These are phyloP conservation scores for Abrostola triplasia DNA, from an alignment of 2,888 invertebrate genomes.

Conservation along the genomic window DNA sequence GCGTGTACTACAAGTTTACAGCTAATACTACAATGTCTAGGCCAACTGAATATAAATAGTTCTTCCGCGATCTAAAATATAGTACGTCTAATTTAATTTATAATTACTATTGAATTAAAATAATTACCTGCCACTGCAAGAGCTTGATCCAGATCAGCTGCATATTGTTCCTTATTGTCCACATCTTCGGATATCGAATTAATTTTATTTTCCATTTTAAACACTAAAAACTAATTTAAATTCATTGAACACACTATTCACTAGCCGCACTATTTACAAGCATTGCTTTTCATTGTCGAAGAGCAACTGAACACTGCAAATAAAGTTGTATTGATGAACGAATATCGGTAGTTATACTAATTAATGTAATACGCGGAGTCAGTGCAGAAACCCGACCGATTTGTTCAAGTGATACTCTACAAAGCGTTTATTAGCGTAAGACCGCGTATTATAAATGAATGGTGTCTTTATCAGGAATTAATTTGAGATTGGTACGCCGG, in stretches of 20 bases:
- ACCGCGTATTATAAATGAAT: constrained; percentile 29
- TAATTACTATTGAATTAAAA: not conserved
- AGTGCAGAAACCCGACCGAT: constrained; percentile 35
- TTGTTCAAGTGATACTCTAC: constrained; percentile 35
- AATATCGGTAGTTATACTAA: constrained; percentile 32
- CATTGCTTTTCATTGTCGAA: constrained; percentile 32
- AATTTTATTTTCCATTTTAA: constrained; percentile 62
- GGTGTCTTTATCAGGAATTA: constrained; percentile 49
- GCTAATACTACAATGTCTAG: not conserved
- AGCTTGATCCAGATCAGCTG: constrained; percentile 76
- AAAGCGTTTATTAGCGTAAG: constrained; percentile 20
- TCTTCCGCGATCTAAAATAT: not conserved
- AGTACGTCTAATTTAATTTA: not conserved
- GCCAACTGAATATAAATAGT: not conserved
- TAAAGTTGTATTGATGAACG: constrained; percentile 46
- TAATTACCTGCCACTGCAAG: constrained; percentile 64
- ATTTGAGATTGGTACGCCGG: constrained; percentile 28
- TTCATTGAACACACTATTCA: constrained; percentile 13
- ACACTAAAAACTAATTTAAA: constrained; percentile 10
- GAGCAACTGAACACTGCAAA: constrained; percentile 37
- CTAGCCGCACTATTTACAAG: constrained; percentile 67
- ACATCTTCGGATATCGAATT: constrained; percentile 66
- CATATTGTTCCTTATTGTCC: constrained; percentile 56
- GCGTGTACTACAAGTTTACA: not conserved
- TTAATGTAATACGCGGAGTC: constrained; percentile 17